Evolutionary conservation across 2,888 invertebrate genomes (phyloP), one percentile per base, ranked within the genome.

Genomic region (Drosophila lutescens): DNA sequence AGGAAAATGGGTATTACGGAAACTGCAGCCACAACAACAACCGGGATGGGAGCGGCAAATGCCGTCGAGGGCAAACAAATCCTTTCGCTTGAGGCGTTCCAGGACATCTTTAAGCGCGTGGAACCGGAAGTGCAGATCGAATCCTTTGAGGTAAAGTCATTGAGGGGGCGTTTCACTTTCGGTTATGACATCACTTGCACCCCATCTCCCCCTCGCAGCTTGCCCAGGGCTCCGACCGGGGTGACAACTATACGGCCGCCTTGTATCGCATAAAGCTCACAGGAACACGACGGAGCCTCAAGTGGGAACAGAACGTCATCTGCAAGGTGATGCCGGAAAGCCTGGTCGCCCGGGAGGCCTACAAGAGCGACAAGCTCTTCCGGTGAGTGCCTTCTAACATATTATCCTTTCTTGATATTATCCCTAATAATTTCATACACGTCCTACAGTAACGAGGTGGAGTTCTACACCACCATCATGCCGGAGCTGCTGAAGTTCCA

Each of bases 201-300:
- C 34, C 36, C 26, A 20, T 43, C 23, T 55, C n/a, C 47, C 58
- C 10, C 26, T 57, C 20, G 30, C 62, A 95, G 94, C 94, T 95
- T 69, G 94, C 94, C 15, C 94, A 94, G 4, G 96, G 95, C n/a
- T 94, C 95, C 0, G 95, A 94, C 63, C 93, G 95, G 56, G 96
- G 96, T 0, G 96, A 96, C 85, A 96, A 96, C 90, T 96, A 96
- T 86, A 95, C 95, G 0, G 95, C 96, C 9, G 95, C 95, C 93
- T 92, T 96, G 8, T 96, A 95, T 90, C 93, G 96, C 13, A 93
- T 95, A 61, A 92, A 93, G 1, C 91, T 95, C 4, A 94, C 93
- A 77, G 95, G 95, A 36, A 87, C 89, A 50, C 78, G 88, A 10
- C 84, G 87, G 30, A 72, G 73, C 56, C 58, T 76, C 53, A 93